Base-by-base conservation (phyloP, 2,113 vertebrate genomes). In the Megaptera novaeangliae region DNA sequence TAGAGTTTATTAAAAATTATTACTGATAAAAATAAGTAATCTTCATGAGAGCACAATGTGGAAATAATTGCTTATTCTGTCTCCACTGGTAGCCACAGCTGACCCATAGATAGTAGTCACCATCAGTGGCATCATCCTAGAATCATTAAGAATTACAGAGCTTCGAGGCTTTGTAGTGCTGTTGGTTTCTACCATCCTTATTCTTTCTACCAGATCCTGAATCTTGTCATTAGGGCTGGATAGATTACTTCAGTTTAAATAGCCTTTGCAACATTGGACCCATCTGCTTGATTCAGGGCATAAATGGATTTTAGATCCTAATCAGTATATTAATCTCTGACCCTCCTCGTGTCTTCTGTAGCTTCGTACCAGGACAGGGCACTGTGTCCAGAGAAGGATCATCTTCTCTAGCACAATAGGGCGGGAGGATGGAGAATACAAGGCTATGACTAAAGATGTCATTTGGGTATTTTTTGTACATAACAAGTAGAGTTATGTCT, bases 241-340 rank as follows among this genome's bases (percentile, higher is more conserved):
- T 75, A 92, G 71, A 74, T 91, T 83, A 82, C 46, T 93, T 95
- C 36, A 36, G n/a, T 89, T 94, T 88, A 78, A 61, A 81, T 18
- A 91, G 34, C 46, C 41, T 96, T 92, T 95, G 25, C 5, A 90
- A 34, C 29, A 21, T 39, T 61, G 12, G 52, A 78, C 52, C 83
- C 12, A 59, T 8, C 44, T 25, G 46, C 64, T 41, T 88, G 84
- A 91, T 82, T 94, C 20, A 41, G 11, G 9, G 9, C 61, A 36
- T 78, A 25, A 74, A 39, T 90, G 80, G 23, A 95, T 85, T 77
- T 63, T 86, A 88, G 63, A 83, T 92, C 17, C 46, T 72, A 41
- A 72, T 81, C 39, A 93, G 3, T 66, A 9, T 44, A n/a, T 59
- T 83, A 39, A 59, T 88, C 41, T 88, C 57, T 78, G 15, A 57